These are phyloP conservation scores for Morpho achilles DNA, from an alignment of 2,888 invertebrate genomes.

Conservation along the genomic window DNA sequence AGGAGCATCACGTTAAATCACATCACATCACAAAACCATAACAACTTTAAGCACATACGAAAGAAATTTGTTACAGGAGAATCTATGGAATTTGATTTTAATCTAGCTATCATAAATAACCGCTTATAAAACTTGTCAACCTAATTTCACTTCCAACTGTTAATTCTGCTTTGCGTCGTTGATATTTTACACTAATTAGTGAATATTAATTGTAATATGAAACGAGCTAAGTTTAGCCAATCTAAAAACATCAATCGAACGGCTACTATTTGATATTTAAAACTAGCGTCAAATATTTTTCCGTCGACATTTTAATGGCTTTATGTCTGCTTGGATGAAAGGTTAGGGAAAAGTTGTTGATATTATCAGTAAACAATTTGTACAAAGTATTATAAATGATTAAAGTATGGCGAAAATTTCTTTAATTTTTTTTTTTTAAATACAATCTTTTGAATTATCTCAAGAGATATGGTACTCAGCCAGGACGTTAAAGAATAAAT, in stretches of 20 bases:
- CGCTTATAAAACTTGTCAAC: slow-evolving; percentile 2
- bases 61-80: too few species aligned
- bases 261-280: slow-evolving; percentile 25
- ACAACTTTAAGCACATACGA: too few species aligned
- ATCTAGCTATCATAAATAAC: too few species aligned
- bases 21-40: too few species aligned
- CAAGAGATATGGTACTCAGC: too few species aligned
- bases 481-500: too few species aligned
- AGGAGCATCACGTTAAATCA: too few species aligned
- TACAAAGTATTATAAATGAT: too few species aligned
- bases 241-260: slow-evolving; percentile 6
- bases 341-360: slow-evolving; percentile 10
- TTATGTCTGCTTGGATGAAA: slow-evolving; percentile 17
- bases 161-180: neutral
- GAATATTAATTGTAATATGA: slow-evolving; percentile 13
- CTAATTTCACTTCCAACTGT: slow-evolving; percentile 4
- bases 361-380: neutral
- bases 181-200: slow-evolving; percentile 5
- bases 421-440: too few species aligned
- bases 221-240: slow-evolving; percentile 4
- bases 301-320: slow-evolving; percentile 19
- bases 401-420: too few species aligned
- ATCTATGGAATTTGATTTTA: too few species aligned
- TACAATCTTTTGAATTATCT: too few species aligned
- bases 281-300: slow-evolving; percentile 24